Evolutionary conservation across 2,797 vertebrate genomes (phyloP).

Genomic region (Pristis pectinata): DNA sequence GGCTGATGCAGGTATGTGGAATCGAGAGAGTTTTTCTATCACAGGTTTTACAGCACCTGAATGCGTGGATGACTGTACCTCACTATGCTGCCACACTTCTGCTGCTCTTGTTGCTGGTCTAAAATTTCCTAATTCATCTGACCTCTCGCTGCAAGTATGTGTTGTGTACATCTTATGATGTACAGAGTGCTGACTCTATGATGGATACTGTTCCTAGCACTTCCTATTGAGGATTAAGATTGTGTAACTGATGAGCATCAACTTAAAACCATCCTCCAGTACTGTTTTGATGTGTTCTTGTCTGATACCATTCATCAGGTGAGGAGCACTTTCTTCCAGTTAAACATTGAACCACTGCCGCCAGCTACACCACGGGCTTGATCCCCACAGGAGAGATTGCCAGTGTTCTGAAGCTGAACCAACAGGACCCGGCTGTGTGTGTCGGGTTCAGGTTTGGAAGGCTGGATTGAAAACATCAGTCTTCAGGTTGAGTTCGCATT

Average conservation of each 20-base stretch:
- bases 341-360: no score
- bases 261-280: not conserved
- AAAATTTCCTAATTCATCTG: not conserved
- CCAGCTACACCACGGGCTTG: no score
- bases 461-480: no score
- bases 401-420: no score
- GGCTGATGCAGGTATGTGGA: slow-evolving; percentile 80
- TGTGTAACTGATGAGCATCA: not conserved
- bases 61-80: not conserved
- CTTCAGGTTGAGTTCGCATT: no score
- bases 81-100: not conserved
- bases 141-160: not conserved
- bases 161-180: not conserved
- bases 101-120: not conserved
- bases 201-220: not conserved
- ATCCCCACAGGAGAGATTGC: no score
- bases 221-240: not conserved
- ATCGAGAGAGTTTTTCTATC: not conserved
- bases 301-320: no score
- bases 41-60: not conserved
- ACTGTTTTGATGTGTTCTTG: no score
- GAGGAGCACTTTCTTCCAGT: no score
- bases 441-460: no score
- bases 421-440: no score
- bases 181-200: not conserved